Percentiles rank a stretch among this genome's conserved stretches.
Conservation (phyloP, 2,113 vertebrate species). For the Lichenostomus cassidix region DNA sequence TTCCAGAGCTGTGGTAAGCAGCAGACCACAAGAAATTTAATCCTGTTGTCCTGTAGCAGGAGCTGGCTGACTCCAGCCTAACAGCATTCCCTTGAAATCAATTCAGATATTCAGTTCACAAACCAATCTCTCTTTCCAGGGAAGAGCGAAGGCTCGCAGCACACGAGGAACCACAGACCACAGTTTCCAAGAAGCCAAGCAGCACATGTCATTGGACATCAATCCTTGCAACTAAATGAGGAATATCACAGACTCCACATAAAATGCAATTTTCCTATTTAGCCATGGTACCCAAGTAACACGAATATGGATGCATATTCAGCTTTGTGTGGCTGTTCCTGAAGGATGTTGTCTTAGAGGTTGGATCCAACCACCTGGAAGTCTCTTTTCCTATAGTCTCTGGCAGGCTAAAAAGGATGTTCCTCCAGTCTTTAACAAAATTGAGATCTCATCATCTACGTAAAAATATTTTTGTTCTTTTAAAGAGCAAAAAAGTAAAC, state of each 20-base stretch:
- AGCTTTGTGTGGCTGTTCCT: neutral
- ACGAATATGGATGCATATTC: neutral
- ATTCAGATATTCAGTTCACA: neutral
- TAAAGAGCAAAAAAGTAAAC: neutral
- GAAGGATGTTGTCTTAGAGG: neutral
- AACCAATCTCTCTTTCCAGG: neutral
- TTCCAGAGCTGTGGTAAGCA: neutral
- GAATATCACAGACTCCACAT: neutral
- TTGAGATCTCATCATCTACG: neutral
- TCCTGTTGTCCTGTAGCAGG: neutral
- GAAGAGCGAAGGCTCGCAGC: neutral
- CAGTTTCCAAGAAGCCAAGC: neutral
- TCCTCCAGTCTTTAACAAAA: neutral
- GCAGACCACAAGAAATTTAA: conserved; percentile 1
- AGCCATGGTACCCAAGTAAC: neutral
- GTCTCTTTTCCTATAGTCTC: neutral
- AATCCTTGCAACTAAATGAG: neutral
- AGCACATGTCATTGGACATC: neutral
- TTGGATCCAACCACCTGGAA: neutral
- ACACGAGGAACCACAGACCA: neutral
- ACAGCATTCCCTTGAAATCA: neutral
- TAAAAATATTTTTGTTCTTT: neutral
- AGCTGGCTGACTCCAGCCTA: neutral
- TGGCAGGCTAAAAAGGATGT: neutral
- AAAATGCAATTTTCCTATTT: neutral